Evolutionary conservation across 2,888 invertebrate species (phyloP), one percentile per base, ranked within the genome.

Genomic region (Drosophila testacea): DNA sequence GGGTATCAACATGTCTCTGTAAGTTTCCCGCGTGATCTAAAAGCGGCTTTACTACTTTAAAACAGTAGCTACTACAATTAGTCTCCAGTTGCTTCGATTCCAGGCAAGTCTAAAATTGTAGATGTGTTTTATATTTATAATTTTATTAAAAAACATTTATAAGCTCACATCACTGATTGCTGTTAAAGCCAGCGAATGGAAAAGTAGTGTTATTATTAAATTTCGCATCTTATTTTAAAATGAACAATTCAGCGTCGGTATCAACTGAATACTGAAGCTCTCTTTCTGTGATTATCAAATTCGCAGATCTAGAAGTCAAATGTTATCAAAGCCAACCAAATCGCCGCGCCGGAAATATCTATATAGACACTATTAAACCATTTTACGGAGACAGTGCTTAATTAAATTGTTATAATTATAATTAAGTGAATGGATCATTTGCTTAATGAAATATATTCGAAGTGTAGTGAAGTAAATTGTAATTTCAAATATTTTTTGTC

Each of bases 11-110:
- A 16, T 22, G 16, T 9, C 9, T 16, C 7, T 41, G 41, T 16
- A 41, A 16, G 1, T 4, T 16, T 16, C 16, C 9, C 16, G 41
- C 16, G 16, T 41, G 41, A 4, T 41, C 41, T 41, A 55, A 16
- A 0, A 55, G 30, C 2, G 42, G 54, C 5, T 42, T 55, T 4
- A 55, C 44, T n/a, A 16, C 4, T 4, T 42, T 42, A 4, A 36
- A 60, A 7, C 51, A 60, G 16, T 60, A 60, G 7, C 28, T 46
- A 16, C 42, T 34, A 36, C 60, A 60, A 13, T 4, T n/a, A 36
- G 13, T 11, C 7, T 60, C 60, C 51, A 36, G 16, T 6, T 28
- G 4, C 0, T 16, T 51, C 3, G 51, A 27, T 11, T 51, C 34
- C 13, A 11, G 11, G 22, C 51, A 60, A 5, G 27, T 11, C 51